phyloP scores from a whole-genome alignment of 2,888 invertebrate species.

The Hemicrepidius hirtus region DNA sequence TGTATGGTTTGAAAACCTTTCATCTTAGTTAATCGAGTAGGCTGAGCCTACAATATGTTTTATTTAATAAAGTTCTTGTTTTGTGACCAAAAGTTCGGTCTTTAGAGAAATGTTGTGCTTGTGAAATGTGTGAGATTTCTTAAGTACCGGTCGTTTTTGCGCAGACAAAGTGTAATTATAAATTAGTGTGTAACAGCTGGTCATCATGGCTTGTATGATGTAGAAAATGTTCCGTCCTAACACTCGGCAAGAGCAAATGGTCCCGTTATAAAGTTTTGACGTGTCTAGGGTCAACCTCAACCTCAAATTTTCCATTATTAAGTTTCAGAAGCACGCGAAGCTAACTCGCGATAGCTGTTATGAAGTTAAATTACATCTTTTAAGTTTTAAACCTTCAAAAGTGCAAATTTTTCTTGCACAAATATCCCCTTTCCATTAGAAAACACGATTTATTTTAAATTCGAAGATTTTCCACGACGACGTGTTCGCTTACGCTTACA shows the following conservation, averaged over 20 bases:
- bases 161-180: slow-evolving; percentile 30
- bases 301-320: slow-evolving; percentile 49
- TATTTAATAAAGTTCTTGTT: too few species aligned
- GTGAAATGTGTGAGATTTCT: slow-evolving; percentile 8
- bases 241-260: slow-evolving; percentile 36
- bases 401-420: slow-evolving; percentile 6
- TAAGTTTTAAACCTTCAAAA: slow-evolving; percentile 34
- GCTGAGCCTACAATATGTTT: too few species aligned
- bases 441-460: background rate
- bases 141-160: background rate
- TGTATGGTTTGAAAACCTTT: too few species aligned
- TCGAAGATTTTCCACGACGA: background rate
- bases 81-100: too few species aligned
- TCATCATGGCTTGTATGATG: slow-evolving; percentile 40
- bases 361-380: slow-evolving; percentile 42
- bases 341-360: slow-evolving; percentile 43
- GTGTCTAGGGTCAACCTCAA: slow-evolving; percentile 45
- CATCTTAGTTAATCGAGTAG: too few species aligned
- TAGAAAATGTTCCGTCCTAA: slow-evolving; percentile 34
- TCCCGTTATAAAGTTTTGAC: slow-evolving; percentile 47
- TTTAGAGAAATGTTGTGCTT: too few species aligned
- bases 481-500: background rate
- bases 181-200: slow-evolving; percentile 38
- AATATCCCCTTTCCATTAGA: background rate
- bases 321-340: slow-evolving; percentile 46